Base-by-base conservation (phyloP, 2,888 invertebrate genomes). In the Drosophila phalerata region DNA sequence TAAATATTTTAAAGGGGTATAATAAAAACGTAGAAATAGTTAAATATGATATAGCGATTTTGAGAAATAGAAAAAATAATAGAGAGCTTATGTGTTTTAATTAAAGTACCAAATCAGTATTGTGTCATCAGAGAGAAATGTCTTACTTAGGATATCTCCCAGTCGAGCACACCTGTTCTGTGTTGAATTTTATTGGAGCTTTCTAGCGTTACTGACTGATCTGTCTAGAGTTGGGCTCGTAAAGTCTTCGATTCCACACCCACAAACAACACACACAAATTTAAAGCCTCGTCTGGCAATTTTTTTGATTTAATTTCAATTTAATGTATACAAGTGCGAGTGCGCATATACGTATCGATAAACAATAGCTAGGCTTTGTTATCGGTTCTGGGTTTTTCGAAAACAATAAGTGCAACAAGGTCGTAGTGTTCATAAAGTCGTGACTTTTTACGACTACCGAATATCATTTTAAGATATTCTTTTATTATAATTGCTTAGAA, bases 241-340 rank as follows among this genome's bases (percentile, higher is more conserved):
- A 53, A 42, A 42, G n/a, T 30, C 53, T 13, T 53, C 40, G 22
- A 55, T 55, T 55, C 55, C 77, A 79, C 77, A 76, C 77, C 77
- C 63, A 79, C 65, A 65, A 65, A 19, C 42, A 65, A 60, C 49
- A 47, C 40, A 28, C 19, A 40, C 34, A 48, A 17, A 45, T 25
- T 34, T 37, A 58, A 62, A 66, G 60, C 57, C 79, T 81, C 67
- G 87, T 87, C 86, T 81, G 81, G 48, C 58, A 79, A 69, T 69
- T 79, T 86, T 87, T 73, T 77, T 79, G 73, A 69, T 87, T 81
- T 81, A 69, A 79, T 81, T 77, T 81, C 51, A 61, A 68, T 75
- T 69, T 62, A 61, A 58, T 69, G 57, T 56, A 30, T 57, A 62
- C 47, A 71, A 56, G 56, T 58, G 58, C 38, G 45, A 63, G 37